phyloP scores from a whole-genome alignment of 2,888 invertebrate genomes.

The Ptycholaimellus sp. region DNA sequence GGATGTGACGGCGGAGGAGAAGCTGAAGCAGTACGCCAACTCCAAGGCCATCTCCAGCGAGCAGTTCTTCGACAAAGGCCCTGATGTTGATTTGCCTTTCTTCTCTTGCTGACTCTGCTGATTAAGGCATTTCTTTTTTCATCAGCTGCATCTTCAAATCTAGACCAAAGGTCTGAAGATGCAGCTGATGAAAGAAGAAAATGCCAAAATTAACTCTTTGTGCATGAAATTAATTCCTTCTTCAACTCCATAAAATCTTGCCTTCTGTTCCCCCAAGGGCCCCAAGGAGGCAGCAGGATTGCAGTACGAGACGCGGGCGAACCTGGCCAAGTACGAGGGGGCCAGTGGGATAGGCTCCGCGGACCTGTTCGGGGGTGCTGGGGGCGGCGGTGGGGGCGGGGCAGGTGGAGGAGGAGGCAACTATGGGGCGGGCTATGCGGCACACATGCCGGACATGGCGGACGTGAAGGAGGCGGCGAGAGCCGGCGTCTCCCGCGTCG shows the following conservation, averaged over 20 bases:
- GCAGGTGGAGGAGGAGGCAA: no score
- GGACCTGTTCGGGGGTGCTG: conserved; percentile 56
- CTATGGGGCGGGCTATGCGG: conserved; percentile 9
- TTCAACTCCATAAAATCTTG: neutral
- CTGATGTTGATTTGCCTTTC: no score
- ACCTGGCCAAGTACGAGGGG: conserved; percentile 58
- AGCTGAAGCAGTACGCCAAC: conserved; percentile 78
- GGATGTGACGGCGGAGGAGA: no score
- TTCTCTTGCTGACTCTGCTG: no score
- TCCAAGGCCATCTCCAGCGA: conserved; percentile 95
- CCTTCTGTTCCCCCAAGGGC: neutral
- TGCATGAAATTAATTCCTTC: neutral
- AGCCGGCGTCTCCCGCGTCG: conserved; percentile 85
- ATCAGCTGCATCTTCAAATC: no score
- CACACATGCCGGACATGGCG: conserved; percentile 47
- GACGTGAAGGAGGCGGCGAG: conserved; percentile 90
- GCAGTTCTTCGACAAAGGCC: conserved; percentile 67
- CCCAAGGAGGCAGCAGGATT: conserved; percentile 6
- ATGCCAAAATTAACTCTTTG: neutral
- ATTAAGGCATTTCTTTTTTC: no score
- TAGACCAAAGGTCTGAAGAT: no score
- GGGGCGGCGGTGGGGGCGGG: neutral
- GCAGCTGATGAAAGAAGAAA: conserved; percentile 24
- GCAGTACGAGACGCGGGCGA: conserved; percentile 30
- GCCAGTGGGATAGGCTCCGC: conserved; percentile 55